Evolutionary conservation across 2,797 vertebrate species (phyloP).

Genomic region (Pantherophis alleghaniensis): DNA sequence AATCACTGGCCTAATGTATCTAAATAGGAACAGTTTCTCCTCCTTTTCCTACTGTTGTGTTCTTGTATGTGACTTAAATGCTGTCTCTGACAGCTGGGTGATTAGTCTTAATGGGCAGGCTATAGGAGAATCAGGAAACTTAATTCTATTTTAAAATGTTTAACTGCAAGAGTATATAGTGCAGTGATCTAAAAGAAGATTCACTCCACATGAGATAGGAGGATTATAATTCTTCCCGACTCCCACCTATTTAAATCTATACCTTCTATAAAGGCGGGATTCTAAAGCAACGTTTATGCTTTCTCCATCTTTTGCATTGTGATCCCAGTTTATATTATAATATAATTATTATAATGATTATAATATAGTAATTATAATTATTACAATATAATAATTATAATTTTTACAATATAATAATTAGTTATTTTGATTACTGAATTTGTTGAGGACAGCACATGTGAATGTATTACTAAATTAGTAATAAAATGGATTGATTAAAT

Average conservation of each 20-base stretch:
- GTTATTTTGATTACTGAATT: neutral
- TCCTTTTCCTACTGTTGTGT: neutral
- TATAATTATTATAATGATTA: too few species aligned
- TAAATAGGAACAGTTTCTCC: neutral
- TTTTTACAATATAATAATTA: neutral
- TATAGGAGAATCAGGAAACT: neutral
- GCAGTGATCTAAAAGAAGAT: neutral
- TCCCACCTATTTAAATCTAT: neutral
- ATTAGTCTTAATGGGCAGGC: neutral
- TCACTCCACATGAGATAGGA: neutral
- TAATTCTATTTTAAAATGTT: neutral
- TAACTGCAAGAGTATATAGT: neutral
- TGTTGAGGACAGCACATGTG: neutral
- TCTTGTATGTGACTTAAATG: neutral
- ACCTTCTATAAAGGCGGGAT: neutral
- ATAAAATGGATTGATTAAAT: neutral
- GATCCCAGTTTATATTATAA: neutral
- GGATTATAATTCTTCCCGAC: neutral
- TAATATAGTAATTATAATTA: too few species aligned
- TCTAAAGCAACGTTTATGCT: neutral
- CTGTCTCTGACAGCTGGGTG: neutral
- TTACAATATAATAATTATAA: too few species aligned
- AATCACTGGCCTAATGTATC: neutral
- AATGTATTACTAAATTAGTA: neutral
- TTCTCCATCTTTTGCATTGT: neutral